Evolutionary conservation across 2,113 vertebrate genomes (phyloP), one percentile per base, ranked within the genome.

Genomic region (Caracal caracal): DNA sequence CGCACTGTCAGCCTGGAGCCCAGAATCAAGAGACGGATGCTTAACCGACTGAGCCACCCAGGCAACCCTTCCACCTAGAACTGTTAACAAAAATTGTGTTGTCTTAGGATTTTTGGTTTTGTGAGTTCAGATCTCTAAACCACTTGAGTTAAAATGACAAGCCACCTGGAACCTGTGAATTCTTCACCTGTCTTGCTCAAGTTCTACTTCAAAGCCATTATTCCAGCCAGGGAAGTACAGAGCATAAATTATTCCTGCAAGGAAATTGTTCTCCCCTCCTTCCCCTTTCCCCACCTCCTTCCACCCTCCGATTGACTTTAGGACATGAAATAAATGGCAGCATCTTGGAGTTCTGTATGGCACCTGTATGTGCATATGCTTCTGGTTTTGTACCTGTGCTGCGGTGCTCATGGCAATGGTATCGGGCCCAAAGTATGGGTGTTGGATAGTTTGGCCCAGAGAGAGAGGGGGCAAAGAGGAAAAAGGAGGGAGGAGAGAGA

Each of bases 291-390:
- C 15, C 16, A 26, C 40, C 10, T 13, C 63, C 33, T 6, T 70
- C 6, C 30, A 22, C 4, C 20, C 15, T 2, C 1, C 6, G 7
- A 65, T 2, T 10, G 33, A 61, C 30, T 40, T 7, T 2, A 13
- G 22, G 61, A 6, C 28, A 1, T 49, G 49, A 78, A 3, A 9
- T 33, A 2, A 10, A 4, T 6, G 13, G 20, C 43, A 19, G 37
- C 24, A 2, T 26, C 86, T 43, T 35, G 1, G 63, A n/a, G 56
- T 35, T 76, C 35, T 2, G 0, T 1, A 5, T 26, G 11, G 37
- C 51, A 8, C 76, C 65, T 5, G 1, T 11, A 4, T 0, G 0
- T 33, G 3, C 40, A 26, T 33, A 13, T 0, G 0, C 4, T 15
- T 13, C 10, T 56, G 17, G 19, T 17, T 28, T 26, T 37, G 19